Conservation (phyloP, 2,797 vertebrate genomes). For the Chanos chanos region DNA sequence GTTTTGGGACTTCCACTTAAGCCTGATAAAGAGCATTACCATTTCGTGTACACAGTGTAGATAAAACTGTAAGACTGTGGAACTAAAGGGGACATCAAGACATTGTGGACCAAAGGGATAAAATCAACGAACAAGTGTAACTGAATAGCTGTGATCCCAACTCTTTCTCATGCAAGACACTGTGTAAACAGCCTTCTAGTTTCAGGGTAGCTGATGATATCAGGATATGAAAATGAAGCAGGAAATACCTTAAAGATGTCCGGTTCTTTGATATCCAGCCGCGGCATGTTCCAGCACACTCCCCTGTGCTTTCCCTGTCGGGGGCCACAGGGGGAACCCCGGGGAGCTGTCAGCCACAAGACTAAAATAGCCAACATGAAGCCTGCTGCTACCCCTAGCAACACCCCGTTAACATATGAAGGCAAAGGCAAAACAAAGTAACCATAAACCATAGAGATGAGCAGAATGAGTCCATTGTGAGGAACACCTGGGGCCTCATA, state of each 20-base stretch:
- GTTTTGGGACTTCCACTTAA: neutral
- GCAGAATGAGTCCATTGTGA: conserved; percentile 74
- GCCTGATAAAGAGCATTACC: neutral
- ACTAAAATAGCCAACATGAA: conserved; percentile 86
- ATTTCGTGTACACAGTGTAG: neutral
- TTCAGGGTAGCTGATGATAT: no score
- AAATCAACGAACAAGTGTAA: neutral
- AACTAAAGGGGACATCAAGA: neutral
- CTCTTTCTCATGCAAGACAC: neutral
- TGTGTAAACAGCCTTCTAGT: no score
- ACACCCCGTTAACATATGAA: conserved; percentile 79
- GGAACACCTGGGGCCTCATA: conserved; percentile 71
- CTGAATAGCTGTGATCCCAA: neutral
- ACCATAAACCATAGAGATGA: conserved; percentile 74
- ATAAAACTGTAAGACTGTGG: conserved; percentile 1
- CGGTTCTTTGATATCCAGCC: conserved; percentile 87
- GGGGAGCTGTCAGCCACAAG: conserved; percentile 87
- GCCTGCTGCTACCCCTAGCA: conserved; percentile 83
- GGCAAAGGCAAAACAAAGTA: conserved; percentile 90
- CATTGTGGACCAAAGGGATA: neutral
- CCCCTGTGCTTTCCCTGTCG: conserved; percentile 50
- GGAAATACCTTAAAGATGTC: conserved; percentile 86
- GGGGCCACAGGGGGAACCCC: conserved; percentile 51
- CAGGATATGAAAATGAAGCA: neutral
- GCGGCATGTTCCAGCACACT: conserved; percentile 61